These are phyloP conservation scores for Pseudachorutes palmiensis DNA, from an alignment of 1,140 invertebrate species.

Conservation along the genomic window DNA sequence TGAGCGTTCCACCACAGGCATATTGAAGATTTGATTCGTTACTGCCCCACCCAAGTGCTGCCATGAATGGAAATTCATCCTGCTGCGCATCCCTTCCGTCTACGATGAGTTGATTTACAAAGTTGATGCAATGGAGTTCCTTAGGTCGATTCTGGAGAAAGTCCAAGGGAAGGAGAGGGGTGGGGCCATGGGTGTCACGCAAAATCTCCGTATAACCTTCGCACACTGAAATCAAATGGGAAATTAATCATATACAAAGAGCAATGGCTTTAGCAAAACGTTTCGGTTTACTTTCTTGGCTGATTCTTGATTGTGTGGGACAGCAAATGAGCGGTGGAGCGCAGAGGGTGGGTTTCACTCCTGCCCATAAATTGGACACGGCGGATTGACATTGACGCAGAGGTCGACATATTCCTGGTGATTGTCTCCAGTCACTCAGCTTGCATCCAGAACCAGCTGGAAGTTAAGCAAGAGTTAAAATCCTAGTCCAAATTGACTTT, in stretches of 20 bases:
- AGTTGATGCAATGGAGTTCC: slow-evolving; percentile 1
- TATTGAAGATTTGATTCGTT: neutral
- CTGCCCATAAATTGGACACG: neutral
- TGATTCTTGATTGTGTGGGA: neutral
- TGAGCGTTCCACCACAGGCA: slow-evolving; percentile 11
- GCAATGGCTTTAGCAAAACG: neutral
- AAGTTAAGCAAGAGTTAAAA: neutral
- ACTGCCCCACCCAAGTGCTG: neutral
- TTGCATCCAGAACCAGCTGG: neutral
- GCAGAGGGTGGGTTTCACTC: neutral
- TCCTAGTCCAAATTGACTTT: neutral
- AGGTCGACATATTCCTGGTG: neutral
- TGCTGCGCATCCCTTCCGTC: slow-evolving; percentile 9
- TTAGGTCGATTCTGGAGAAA: neutral
- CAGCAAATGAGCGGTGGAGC: neutral
- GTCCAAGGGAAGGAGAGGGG: neutral
- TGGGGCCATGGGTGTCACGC: neutral
- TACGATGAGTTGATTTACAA: slow-evolving; percentile 13
- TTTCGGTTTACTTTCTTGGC: slow-evolving; percentile 7
- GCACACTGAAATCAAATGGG: neutral
- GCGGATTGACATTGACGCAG: neutral
- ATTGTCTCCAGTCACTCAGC: neutral
- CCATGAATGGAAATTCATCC: slow-evolving; percentile 6
- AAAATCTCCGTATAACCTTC: neutral
- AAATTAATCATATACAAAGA: neutral